Evolutionary conservation across 1,140 invertebrate genomes (phyloP), one percentile per base, ranked within the genome.

Genomic region (Drosophila tropicalis): DNA sequence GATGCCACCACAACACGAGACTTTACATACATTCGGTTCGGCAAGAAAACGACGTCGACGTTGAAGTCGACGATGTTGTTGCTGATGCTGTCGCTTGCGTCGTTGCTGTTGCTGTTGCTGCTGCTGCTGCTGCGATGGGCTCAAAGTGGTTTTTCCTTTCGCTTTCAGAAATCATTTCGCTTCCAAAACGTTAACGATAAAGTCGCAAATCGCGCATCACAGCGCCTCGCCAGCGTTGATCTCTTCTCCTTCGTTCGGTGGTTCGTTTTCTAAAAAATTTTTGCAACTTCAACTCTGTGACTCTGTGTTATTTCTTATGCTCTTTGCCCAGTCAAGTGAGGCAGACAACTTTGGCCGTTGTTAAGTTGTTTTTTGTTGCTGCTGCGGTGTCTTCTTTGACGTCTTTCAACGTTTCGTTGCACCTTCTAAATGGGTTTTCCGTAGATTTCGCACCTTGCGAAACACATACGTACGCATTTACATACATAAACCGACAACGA

Each of bases 71-170:
- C 76, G 60, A 67, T 57, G 67, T 63, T 44, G 60, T 15, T 47
- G 70, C 57, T 51, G 66, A 70, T 64, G 70, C 57, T 55, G 19
- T 22, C 29, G 70, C 29, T 55, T 62, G 15, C 57, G 29, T 19
- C 40, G 81, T 62, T 15, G 65, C 40, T 34, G 56, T 39, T n/a
- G 36, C n/a, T 25, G 41, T 32, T 41, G 62, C 44, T 6, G 66
- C 67, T 22, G 61, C 65, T 36, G 67, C 68, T 63, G 54, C 63
- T 77, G 57, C 70, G 79, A 76, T 91, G 90, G 66, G 90, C 84
- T 73, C 81, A 79, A 91, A 90, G 87, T 83, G 90, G 90, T 90
- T 91, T 89, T 90, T 91, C 90, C 90, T 91, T 91, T 90, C 90
- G 81, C 90, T 91, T 91, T 81, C 78, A 81, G 78, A 91, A 85